phyloP scores from a whole-genome alignment of 2,113 vertebrate genomes.

The Tympanuchus pallidicinctus region DNA sequence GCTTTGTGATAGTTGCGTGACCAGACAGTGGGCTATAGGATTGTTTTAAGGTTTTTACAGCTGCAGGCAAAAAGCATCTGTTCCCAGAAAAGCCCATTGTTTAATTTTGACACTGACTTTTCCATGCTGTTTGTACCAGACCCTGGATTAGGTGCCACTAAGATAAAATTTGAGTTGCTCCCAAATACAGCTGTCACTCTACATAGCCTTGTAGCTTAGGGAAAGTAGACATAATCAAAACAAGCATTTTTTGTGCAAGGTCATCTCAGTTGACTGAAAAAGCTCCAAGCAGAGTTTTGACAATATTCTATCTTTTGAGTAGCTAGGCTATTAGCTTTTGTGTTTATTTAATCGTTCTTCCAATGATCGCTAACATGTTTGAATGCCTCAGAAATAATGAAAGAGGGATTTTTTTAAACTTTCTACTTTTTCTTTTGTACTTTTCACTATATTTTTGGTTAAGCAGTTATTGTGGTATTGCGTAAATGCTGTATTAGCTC shows the following conservation, averaged over 20 bases:
- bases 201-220: constrained; percentile 75
- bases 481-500: not conserved
- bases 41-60: constrained; percentile 94
- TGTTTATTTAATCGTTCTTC: constrained; percentile 43
- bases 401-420: not conserved
- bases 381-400: not conserved
- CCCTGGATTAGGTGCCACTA: constrained; percentile 85
- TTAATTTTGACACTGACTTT: constrained; percentile 87
- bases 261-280: constrained; percentile 64
- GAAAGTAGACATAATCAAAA: constrained; percentile 77
- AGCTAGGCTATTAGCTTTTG: constrained; percentile 55
- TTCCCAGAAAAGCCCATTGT: constrained; percentile 88
- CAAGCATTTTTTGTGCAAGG: constrained; percentile 73
- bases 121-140: constrained; percentile 83
- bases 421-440: not conserved
- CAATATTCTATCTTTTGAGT: constrained; percentile 74
- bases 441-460: not conserved
- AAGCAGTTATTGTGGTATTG: not conserved
- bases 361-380: not conserved
- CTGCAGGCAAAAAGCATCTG: constrained; percentile 98
- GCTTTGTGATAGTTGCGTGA: constrained; percentile 93
- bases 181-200: constrained; percentile 84
- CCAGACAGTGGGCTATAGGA: constrained; percentile 94
- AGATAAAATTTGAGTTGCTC: constrained; percentile 84
- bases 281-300: constrained; percentile 71